Conservation (phyloP, 2,888 invertebrate genomes). For the Ornithoptera alexandrae region DNA sequence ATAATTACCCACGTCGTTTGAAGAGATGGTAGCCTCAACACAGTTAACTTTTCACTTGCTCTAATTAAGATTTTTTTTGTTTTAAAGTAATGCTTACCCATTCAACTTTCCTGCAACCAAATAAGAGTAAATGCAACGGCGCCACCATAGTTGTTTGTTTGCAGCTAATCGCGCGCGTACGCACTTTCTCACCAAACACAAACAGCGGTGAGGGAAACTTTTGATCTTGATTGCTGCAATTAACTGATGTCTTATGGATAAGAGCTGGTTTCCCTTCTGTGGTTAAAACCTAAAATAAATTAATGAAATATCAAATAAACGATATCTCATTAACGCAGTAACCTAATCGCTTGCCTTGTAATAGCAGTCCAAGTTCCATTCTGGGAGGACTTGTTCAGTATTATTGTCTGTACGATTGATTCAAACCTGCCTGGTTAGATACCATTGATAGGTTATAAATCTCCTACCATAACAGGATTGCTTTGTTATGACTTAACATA, state of each 20-base stretch:
- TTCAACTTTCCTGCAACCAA: slow-evolving; percentile 94
- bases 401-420: too few relatives aligned
- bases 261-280: slow-evolving; percentile 97
- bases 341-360: too few relatives aligned
- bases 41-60: too few relatives aligned
- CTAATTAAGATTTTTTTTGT: too few relatives aligned
- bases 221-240: slow-evolving; percentile 91
- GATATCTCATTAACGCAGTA: neutral
- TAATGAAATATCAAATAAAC: neutral
- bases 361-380: too few relatives aligned
- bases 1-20: too few relatives aligned
- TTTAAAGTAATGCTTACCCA: slow-evolving; percentile 65
- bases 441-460: too few relatives aligned
- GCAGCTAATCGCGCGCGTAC: slow-evolving; percentile 96
- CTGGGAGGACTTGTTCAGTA: too few relatives aligned
- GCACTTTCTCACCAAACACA: slow-evolving; percentile 98
- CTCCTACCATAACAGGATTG: too few relatives aligned
- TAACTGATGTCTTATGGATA: slow-evolving; percentile 98
- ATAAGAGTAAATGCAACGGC: slow-evolving; percentile 94
- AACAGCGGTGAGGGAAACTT: slow-evolving; percentile 96
- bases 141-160: slow-evolving; percentile 97
- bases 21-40: too few relatives aligned
- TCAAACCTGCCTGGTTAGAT: too few relatives aligned
- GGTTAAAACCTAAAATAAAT: slow-evolving; percentile 85
- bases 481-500: too few relatives aligned